These are phyloP conservation scores for Dreissena rostriformis DNA, from an alignment of 1,140 invertebrate genomes.

Conservation along the genomic window DNA sequence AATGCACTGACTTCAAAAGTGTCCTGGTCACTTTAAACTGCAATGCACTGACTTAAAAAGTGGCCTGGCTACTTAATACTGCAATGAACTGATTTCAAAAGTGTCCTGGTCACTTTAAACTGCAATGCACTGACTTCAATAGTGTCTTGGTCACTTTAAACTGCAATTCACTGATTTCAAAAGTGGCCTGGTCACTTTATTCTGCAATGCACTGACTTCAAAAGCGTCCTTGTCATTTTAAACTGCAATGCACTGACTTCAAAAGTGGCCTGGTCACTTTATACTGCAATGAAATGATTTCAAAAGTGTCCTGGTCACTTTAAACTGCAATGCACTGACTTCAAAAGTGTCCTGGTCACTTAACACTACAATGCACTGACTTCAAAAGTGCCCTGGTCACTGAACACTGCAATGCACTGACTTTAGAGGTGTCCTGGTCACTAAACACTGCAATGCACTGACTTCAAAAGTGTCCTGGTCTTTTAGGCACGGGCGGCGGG, in stretches of 20 bases:
- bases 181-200: too few relatives aligned
- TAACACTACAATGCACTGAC: not conserved
- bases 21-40: not conserved
- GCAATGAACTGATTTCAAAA: not conserved
- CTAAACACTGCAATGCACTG: not conserved
- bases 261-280: too few relatives aligned
- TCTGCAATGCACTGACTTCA: too few relatives aligned
- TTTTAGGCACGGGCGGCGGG: not conserved
- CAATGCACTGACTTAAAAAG: not conserved
- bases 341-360: not conserved
- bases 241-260: too few relatives aligned
- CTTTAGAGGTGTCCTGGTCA: not conserved
- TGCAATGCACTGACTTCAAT: not conserved
- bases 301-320: not conserved
- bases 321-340: not conserved
- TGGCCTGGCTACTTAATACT: not conserved
- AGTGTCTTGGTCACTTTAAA: not conserved
- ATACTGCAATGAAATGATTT: not conserved
- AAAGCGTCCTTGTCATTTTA: too few relatives aligned
- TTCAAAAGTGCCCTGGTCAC: not conserved
- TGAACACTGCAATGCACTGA: not conserved
- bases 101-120: not conserved
- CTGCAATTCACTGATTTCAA: not conserved
- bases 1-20: not conserved
- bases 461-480: not conserved